Base-by-base conservation (phyloP, 2,888 invertebrate species). In the Yponomeuta plumbellus region DNA sequence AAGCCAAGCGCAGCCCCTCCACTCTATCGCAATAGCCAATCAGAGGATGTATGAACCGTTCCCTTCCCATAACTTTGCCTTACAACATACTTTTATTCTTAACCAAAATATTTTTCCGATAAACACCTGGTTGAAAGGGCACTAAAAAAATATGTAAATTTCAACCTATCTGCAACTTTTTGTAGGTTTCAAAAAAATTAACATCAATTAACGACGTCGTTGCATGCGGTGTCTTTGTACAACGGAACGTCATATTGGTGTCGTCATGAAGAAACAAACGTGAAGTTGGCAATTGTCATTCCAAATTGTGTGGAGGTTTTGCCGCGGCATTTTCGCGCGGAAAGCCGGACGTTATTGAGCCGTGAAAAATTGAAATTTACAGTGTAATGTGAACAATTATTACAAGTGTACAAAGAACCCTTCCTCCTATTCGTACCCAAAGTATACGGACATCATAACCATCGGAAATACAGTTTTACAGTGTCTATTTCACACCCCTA, bases 271-370 rank as follows among this genome's bases (percentile, higher is more conserved):
- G 91, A 91, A 91, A 92, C 85, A 91, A 87, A 84, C 84, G 73
- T 88, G 91, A 92, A 92, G 86, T 80, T 85, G 87, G 73, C 67
- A 70, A 68, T 78, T 77, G 76, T 82, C 71, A 75, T 75, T 77
- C 79, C 80, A 77, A 76, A 75, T 79, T 78, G 58, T 81, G 78
- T 76, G 78, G 74, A 81, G 83, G 83, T 86, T 88, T 91, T 87
- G 88, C 88, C 91, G 91, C 91, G 90, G 90, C 88, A 90, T 91
- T 91, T 90, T 91, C 91, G 91, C 91, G 91, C 91, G 91, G 90
- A 89, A 91, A 88, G 91, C 89, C 89, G 89, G 90, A 87, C 90
- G 88, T 88, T 89, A 91, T 88, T 83, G 85, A 90, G 88, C 88
- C 87, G 88, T 89, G 86, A 87, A 90, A 89, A 88, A 76, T 83